Evolutionary conservation across 1,140 invertebrate species (phyloP).

Genomic region (Hormaphis cornu): DNA sequence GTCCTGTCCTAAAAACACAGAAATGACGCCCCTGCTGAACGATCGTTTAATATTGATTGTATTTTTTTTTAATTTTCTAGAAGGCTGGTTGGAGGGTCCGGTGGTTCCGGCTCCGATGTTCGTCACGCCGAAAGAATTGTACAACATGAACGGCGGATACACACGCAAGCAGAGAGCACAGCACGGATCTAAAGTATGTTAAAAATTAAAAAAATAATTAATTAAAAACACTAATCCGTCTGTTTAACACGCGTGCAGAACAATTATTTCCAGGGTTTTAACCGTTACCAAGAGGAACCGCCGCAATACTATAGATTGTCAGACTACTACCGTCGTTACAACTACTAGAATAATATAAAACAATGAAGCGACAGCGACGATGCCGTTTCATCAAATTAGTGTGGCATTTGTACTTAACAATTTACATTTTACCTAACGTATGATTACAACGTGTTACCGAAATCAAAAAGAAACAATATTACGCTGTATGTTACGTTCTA

Average conservation of each 20-base stretch:
- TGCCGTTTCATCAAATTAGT: conserved; percentile 3
- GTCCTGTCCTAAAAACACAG: no score
- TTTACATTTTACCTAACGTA: background rate
- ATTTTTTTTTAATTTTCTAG: background rate
- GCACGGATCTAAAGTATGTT: conserved; percentile 14
- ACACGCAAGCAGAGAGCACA: conserved; percentile 18
- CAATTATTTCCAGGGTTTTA: conserved; percentile 25
- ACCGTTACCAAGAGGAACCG: conserved; percentile 13
- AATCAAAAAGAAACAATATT: background rate
- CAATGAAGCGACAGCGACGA: background rate
- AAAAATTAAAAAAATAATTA: background rate
- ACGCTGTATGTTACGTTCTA: no score
- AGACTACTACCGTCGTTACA: conserved; percentile 19
- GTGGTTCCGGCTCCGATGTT: background rate
- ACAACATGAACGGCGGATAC: background rate
- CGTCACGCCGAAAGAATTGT: background rate
- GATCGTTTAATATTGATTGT: no score
- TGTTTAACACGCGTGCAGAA: background rate
- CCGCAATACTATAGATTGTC: conserved; percentile 15
- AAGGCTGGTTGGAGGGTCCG: conserved; percentile 8
- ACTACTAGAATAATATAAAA: background rate
- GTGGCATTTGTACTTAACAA: conserved; percentile 9
- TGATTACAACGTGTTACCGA: background rate
- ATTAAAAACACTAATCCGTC: no score
- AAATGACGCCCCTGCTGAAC: no score